These are phyloP conservation scores for Rotaria socialis DNA, from an alignment of 2,888 invertebrate genomes.

Conservation along the genomic window DNA sequence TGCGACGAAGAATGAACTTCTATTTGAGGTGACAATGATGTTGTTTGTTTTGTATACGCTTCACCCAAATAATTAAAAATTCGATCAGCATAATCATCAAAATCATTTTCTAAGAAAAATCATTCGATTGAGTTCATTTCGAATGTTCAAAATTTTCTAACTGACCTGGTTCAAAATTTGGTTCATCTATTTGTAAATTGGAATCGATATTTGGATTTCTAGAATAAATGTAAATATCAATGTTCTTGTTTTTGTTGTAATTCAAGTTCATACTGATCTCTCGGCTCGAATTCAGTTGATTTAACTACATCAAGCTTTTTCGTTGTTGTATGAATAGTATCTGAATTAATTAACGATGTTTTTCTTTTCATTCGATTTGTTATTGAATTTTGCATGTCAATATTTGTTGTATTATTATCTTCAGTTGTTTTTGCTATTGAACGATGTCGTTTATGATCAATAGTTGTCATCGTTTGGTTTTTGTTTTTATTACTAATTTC, in stretches of 20 bases:
- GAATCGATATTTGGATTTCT: background rate
- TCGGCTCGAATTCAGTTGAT: background rate
- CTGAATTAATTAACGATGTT: background rate
- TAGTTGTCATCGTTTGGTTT: background rate
- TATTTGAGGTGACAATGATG: background rate
- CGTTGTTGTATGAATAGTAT: background rate
- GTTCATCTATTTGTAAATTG: background rate
- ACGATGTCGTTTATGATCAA: background rate
- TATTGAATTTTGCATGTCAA: background rate
- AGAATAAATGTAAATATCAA: background rate
- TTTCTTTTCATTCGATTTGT: conserved; percentile 22
- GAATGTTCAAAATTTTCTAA: background rate
- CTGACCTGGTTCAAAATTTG: background rate
- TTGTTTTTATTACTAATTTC: too few species aligned
- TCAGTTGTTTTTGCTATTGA: too few species aligned
- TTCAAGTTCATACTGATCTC: background rate
- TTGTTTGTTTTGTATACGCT: background rate
- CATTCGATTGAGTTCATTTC: background rate
- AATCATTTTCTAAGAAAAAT: background rate
- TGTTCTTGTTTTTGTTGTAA: background rate
- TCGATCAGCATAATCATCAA: conserved; percentile 33
- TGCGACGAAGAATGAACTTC: background rate
- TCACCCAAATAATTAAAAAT: conserved; percentile 27
- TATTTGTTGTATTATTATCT: too few species aligned
- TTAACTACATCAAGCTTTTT: background rate